A percentile compares a stretch with the other conserved stretches of the same genome.
Conservation (phyloP, 2,113 vertebrate species). For the Psephotus haematonotus region DNA sequence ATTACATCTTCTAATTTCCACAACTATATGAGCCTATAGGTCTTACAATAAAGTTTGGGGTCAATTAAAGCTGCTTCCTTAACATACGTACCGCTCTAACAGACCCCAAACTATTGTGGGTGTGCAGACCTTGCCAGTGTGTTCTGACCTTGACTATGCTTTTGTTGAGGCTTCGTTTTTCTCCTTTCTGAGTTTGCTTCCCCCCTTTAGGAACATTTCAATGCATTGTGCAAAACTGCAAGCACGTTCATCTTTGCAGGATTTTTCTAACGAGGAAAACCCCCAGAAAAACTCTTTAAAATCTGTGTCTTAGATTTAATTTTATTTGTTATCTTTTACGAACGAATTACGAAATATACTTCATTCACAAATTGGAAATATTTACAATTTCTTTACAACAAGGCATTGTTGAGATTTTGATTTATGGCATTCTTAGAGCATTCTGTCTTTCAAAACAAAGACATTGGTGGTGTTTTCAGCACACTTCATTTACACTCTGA, state of each 20-base stretch:
- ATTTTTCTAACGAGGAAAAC: conserved; percentile 26
- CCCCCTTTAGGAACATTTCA: not conserved
- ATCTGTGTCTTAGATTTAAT: conserved; percentile 24
- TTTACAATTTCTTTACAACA: conserved; percentile 79
- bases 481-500: conserved; percentile 58
- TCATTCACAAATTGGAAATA: conserved; percentile 78
- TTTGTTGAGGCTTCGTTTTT: not conserved
- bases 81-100: not conserved
- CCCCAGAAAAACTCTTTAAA: not conserved
- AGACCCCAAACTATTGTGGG: not conserved
- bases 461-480: conserved; percentile 54
- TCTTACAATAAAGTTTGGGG: not conserved
- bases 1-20: not conserved
- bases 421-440: conserved; percentile 67
- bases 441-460: conserved; percentile 79
- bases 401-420: conserved; percentile 76
- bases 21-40: not conserved
- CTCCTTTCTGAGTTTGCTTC: not conserved
- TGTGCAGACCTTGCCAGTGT: not conserved
- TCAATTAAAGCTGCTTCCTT: not conserved
- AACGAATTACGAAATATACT: conserved; percentile 81
- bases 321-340: conserved; percentile 76
- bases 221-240: conserved; percentile 25
- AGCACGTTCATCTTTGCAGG: conserved; percentile 29
- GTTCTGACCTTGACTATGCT: not conserved